Base-by-base conservation (phyloP, 2,113 vertebrate genomes). In the Morphnarchus princeps region DNA sequence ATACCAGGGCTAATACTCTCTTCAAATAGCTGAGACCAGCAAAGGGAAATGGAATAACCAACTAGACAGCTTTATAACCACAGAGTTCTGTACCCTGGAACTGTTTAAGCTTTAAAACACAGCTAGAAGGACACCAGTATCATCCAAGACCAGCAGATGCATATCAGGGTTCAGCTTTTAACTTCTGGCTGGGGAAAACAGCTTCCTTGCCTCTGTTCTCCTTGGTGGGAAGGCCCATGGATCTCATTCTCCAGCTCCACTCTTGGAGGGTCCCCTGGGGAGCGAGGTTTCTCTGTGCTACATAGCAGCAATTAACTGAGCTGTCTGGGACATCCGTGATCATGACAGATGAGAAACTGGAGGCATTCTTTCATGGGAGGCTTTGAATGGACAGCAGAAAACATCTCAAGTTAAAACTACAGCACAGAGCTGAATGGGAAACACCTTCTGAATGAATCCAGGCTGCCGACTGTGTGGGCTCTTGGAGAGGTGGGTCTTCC, bases 1-100 rank as follows among this genome's bases (percentile, higher is more conserved):
- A 21, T 29, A 69, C 11, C 34, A 89, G 52, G 61, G 61, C 38
- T 80, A 82, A 79, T 72, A 13, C 26, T 57, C 19, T 14, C 70
- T 61, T 87, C 2, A 3, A 76, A 74, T 84, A 89, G 80, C 73
- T 92, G 83, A 26, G 61, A 85, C 70, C 10, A 14, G 61, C 66
- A 92, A 78, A 92, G 67, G 45, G 55, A 89, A 95, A 54, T 70
- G 57, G 77, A 93, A 78, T 94, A 69, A 85, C 70, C 66, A 91
- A 16, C 42, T 72, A 89, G 83, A 61, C 71, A 61, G 65, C 83
- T 91, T 83, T 71, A 29, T 87, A 84, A 87, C 86, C 92, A 79
- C 1, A 3, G 80, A 81, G 65, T 87, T 95, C 89, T 32, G 59
- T 79, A 50, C 61, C 11, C 72, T 91, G 77, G 57, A 89, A 82